Evolutionary conservation across 2,888 invertebrate genomes (phyloP), one percentile per base, ranked within the genome.

Genomic region (Drosophila trichaetosa): DNA sequence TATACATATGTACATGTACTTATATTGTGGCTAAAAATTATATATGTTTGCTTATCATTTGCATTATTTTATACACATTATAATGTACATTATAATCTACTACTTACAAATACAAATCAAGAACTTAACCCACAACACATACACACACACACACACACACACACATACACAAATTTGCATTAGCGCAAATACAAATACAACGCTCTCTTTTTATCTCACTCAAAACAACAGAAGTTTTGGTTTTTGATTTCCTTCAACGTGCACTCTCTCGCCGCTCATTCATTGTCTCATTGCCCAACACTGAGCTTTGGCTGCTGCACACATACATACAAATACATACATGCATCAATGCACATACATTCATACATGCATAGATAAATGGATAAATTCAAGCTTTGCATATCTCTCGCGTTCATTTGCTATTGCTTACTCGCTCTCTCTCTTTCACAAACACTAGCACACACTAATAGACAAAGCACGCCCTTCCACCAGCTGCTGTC

Each of bases 271-370:
- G 29, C 33, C 57, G 36, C 63, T 76, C 76, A 76, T 61, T 67
- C 71, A 71, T 75, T 62, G 52, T 24, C 71, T 67, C 76, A 71
- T 71, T 62, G 65, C 40, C 51, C 33, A 48, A 54, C 60, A 68
- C 68, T 60, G 31, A 53, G 34, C 27, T 27, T 49, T 27, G 27
- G 18, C 46, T n/a, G 8, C 24, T 58, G 34, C 33, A 24, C 31
- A 29, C 21, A 27, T 46, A 46, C 24, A 31, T 8, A 33, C 34
- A 31, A 31, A 31, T 51, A 60, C 48, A 7, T 59, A 59, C 29
- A n/a, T n/a, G 21, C 49, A 49, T 49, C 49, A 49, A 10, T 18
- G 13, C 16, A 31, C 21, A 40, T 18, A 18, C 34, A 38, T n/a
- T 16, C 49, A 36, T 51, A 33, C 34, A 42, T 24, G 27, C 48